Conservation (phyloP, 2,888 invertebrate species). For the Brachylomia viminalis region DNA sequence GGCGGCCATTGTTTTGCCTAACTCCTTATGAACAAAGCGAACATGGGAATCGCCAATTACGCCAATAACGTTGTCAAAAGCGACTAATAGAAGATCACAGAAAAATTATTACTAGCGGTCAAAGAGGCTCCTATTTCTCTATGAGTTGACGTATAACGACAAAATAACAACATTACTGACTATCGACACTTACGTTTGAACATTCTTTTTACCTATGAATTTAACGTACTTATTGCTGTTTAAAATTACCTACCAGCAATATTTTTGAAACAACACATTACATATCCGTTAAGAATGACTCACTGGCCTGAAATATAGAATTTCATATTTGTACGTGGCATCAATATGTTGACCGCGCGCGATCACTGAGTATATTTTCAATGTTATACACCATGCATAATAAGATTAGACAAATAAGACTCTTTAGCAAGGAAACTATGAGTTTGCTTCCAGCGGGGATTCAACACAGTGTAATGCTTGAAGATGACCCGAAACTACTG, state of each 20-base stretch:
- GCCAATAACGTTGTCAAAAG: background rate
- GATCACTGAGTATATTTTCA: conserved; percentile 14
- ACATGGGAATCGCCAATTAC: background rate
- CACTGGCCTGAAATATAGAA: conserved; percentile 5
- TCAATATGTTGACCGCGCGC: conserved; percentile 3
- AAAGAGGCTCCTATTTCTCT: conserved; percentile 1
- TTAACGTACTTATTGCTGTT: conserved; percentile 3
- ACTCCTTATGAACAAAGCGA: background rate
- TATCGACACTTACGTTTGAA: conserved; percentile 6
- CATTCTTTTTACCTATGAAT: background rate
- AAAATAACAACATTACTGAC: conserved; percentile 9
- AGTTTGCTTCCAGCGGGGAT: background rate
- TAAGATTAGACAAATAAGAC: background rate
- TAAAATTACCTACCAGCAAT: conserved; percentile 10
- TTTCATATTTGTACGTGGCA: conserved; percentile 35
- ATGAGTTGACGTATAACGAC: conserved; percentile 7
- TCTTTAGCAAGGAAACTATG: background rate
- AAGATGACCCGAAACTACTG: background rate
- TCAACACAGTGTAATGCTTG: background rate
- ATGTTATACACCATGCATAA: background rate
- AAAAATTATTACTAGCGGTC: conserved; percentile 26
- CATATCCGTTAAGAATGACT: conserved; percentile 1
- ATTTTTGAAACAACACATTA: conserved; percentile 13
- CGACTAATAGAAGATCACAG: background rate
- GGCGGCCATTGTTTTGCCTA: background rate